Evolutionary conservation across 2,797 vertebrate species (phyloP).

Genomic region (Pteropus rufus): DNA sequence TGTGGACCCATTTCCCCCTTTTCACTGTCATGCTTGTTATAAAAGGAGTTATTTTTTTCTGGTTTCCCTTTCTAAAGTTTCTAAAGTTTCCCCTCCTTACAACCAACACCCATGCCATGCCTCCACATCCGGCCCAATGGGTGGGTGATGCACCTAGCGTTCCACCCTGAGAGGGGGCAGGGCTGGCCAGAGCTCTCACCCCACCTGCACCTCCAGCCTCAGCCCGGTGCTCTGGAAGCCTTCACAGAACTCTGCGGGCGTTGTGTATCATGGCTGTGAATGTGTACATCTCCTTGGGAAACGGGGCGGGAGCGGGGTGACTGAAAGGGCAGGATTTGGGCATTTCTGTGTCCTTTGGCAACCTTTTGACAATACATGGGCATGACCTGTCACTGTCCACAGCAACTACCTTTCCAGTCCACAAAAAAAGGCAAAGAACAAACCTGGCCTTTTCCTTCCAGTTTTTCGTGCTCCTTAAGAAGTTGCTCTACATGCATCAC

Average conservation of each 20-base stretch:
- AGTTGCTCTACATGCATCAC: conserved; percentile 88
- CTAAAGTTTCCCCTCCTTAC: background rate
- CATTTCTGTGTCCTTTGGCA: background rate
- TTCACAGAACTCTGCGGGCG: background rate
- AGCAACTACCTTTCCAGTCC: background rate
- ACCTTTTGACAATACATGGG: background rate
- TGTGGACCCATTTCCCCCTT: background rate
- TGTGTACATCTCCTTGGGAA: background rate
- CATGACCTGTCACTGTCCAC: background rate
- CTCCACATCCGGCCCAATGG: background rate
- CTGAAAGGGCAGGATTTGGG: background rate
- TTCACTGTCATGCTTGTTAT: background rate
- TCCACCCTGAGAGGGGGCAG: background rate
- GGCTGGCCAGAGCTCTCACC: background rate
- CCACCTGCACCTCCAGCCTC: background rate
- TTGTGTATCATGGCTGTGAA: background rate
- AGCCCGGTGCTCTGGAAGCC: background rate
- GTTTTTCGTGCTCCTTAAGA: conserved; percentile 87
- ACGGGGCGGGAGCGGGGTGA: background rate
- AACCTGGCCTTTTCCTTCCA: conserved; percentile 93
- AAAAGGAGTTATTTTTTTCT: background rate
- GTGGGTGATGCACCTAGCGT: background rate
- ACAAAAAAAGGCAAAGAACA: background rate
- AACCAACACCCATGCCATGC: background rate
- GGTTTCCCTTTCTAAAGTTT: background rate